phyloP scores from a whole-genome alignment of 2,797 vertebrate species.

The Pseudotriccus pelzelni region DNA sequence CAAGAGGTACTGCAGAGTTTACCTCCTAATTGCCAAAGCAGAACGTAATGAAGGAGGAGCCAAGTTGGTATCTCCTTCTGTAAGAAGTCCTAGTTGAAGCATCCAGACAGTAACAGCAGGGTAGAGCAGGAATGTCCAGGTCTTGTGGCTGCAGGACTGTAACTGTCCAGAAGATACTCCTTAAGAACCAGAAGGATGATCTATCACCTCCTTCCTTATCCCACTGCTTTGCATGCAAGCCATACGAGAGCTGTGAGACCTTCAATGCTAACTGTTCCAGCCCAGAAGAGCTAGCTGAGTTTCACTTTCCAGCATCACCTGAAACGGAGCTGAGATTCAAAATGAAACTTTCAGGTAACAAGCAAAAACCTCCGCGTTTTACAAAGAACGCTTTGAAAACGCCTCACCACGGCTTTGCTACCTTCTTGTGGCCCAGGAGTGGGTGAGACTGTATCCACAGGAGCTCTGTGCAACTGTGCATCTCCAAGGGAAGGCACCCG shows the following conservation, averaged over 20 bases:
- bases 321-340: slow-evolving; percentile 1
- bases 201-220: not conserved
- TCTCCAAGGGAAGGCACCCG: not conserved
- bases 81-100: not conserved
- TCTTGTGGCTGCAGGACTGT: not conserved
- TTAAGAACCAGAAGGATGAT: not conserved
- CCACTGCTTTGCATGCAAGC: not conserved
- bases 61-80: not conserved
- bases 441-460: not conserved
- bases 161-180: not conserved
- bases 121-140: not conserved
- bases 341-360: not conserved
- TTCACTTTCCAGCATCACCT: not conserved
- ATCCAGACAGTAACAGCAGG: not conserved
- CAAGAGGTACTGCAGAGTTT: not conserved
- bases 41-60: not conserved
- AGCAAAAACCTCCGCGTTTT: not conserved
- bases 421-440: not conserved
- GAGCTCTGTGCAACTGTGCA: not conserved
- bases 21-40: not conserved
- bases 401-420: not conserved
- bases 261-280: not conserved
- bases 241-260: not conserved
- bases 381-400: not conserved
- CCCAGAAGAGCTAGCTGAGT: not conserved